Evolutionary conservation across 2,797 vertebrate species (phyloP).

Genomic region (Hippopotamyrus pictus): DNA sequence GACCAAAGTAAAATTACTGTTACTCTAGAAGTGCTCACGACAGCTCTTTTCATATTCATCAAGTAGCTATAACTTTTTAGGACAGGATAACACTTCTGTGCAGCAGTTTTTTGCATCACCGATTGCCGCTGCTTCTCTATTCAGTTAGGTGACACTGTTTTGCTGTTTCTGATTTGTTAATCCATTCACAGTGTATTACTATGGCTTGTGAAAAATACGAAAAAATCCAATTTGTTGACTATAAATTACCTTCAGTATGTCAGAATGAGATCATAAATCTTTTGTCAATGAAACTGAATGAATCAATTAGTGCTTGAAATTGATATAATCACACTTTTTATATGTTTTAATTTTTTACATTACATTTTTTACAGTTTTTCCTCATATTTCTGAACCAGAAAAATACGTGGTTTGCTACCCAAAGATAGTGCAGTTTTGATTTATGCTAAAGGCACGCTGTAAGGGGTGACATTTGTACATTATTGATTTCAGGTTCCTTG

Average conservation of each 20-base stretch:
- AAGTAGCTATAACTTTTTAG: background rate
- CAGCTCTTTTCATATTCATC: slow-evolving; percentile 3
- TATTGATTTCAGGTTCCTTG: background rate
- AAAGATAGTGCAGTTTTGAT: background rate
- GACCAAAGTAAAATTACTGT: background rate
- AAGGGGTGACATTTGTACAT: background rate
- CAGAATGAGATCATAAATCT: slow-evolving; percentile 6
- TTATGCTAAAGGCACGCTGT: background rate
- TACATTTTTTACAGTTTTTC: background rate
- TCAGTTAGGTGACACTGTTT: background rate
- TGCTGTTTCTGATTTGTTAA: background rate
- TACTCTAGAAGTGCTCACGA: background rate
- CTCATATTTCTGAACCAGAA: background rate
- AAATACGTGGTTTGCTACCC: background rate
- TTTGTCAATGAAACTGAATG: background rate
- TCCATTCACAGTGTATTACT: background rate
- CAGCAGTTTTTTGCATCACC: background rate
- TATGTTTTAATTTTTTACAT: background rate
- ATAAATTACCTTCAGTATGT: background rate
- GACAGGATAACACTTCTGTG: background rate
- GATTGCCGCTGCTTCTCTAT: background rate
- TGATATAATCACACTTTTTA: background rate
- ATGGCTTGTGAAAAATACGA: background rate
- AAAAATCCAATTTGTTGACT: background rate
- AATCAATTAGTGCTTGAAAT: background rate